A percentile compares a stretch with the other conserved stretches of the same genome.
phyloP scores from a whole-genome alignment of 35 echinoderm and acorn worm species.

The Apostichopus parvimensis region DNA sequence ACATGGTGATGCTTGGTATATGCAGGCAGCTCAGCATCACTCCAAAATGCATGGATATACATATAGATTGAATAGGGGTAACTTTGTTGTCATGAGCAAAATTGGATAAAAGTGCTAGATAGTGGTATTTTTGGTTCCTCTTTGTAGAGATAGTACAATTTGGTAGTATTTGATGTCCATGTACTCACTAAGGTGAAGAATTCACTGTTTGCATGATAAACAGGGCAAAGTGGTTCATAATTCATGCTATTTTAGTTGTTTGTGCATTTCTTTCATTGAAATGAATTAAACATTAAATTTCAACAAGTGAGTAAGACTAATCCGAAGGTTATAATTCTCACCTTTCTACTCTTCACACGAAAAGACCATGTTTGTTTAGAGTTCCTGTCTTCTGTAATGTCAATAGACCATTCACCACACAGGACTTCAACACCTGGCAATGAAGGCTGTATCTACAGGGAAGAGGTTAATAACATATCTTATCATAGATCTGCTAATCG shows the following conservation, averaged over 20 bases:
- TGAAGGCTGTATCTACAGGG: neutral
- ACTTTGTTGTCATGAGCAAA: no score
- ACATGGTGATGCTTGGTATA: no score
- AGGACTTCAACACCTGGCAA: neutral
- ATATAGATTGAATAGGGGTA: no score
- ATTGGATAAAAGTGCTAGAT: no score
- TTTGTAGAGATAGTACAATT: no score
- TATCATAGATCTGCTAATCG: neutral
- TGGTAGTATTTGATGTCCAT: neutral
- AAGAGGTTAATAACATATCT: neutral
- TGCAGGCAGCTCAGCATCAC: no score
- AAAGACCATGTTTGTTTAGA: neutral
- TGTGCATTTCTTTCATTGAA: neutral
- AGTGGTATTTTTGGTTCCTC: no score
- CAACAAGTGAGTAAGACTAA: neutral
- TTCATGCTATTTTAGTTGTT: neutral
- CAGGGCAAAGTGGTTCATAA: neutral
- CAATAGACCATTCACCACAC: neutral
- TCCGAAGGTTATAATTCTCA: neutral
- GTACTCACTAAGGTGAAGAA: neutral
- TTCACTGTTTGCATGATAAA: no score
- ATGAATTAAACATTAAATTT: neutral
- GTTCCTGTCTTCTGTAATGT: neutral
- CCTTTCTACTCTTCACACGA: neutral
- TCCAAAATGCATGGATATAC: no score